Percentiles rank a stretch among this genome's conserved stretches.
These are phyloP conservation scores for Alcis repandata DNA, from an alignment of 2,888 invertebrate species.

Conservation along the genomic window DNA sequence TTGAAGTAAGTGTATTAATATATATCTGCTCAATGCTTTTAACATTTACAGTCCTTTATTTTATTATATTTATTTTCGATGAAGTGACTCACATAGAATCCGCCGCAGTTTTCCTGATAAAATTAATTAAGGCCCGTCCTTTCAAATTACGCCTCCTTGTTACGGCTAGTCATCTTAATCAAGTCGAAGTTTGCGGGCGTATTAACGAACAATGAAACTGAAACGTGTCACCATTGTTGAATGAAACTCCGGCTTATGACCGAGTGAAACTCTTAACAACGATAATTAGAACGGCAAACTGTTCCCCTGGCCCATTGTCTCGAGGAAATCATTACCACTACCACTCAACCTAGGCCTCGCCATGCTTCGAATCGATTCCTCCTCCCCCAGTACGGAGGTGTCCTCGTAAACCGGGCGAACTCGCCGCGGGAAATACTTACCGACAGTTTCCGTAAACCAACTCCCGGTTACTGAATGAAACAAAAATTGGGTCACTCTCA, in stretches of 20 bases:
- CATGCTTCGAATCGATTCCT: constrained; percentile 28
- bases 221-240: constrained; percentile 69
- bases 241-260: constrained; percentile 61
- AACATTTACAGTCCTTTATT: background rate
- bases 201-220: constrained; percentile 71
- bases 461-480: constrained; percentile 27
- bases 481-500: constrained; percentile 35
- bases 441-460: constrained; percentile 27
- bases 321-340: constrained; percentile 53
- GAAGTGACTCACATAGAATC: background rate
- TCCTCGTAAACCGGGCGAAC: constrained; percentile 27
- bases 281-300: constrained; percentile 65
- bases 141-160: constrained; percentile 47
- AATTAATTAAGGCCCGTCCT: too few relatives aligned
- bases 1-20: too few relatives aligned
- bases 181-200: constrained; percentile 63
- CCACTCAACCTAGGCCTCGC: constrained; percentile 34
- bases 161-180: constrained; percentile 58
- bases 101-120: background rate
- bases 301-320: constrained; percentile 55
- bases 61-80: background rate
- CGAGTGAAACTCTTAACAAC: constrained; percentile 63
- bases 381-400: constrained; percentile 10
- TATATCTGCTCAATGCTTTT: too few relatives aligned
- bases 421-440: constrained; percentile 14